These are phyloP conservation scores for Drymodes brunneopygia DNA, from an alignment of 2,113 vertebrate genomes.

Conservation along the genomic window DNA sequence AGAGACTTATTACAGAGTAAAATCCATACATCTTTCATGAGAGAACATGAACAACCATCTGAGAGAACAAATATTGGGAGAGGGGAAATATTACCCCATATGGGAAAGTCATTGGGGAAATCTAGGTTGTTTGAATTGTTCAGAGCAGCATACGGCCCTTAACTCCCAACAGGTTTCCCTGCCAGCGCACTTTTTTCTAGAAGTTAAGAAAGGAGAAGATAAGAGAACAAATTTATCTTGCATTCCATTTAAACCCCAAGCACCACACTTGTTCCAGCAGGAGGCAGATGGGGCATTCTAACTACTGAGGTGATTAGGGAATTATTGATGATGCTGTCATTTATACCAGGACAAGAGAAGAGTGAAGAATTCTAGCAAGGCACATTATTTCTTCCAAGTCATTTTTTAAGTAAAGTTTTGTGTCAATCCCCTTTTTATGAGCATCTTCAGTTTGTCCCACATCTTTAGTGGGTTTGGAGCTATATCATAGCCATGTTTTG, in stretches of 20 bases:
- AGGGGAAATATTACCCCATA: not conserved
- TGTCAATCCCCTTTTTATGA: not conserved
- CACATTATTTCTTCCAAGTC: fast-evolving
- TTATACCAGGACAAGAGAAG: not conserved
- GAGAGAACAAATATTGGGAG: not conserved
- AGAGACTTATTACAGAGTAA: not conserved
- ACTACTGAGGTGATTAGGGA: not conserved
- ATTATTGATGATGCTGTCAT: not conserved
- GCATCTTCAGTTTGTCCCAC: not conserved
- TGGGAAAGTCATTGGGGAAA: not conserved
- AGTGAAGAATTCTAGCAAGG: not conserved
- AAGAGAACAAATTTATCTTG: not conserved
- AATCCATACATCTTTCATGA: not conserved
- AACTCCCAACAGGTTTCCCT: not conserved
- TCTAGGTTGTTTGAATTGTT: not conserved
- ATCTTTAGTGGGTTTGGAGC: not conserved
- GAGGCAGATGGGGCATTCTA: not conserved
- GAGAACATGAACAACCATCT: not conserved
- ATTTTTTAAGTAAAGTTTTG: not conserved
- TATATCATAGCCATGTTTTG: not conserved
- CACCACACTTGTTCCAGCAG: not conserved
- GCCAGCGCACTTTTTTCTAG: not conserved
- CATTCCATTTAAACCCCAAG: not conserved
- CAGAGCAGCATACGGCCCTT: not conserved
- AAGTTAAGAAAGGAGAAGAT: not conserved